Evolutionary conservation across 2,113 vertebrate genomes (phyloP).

Genomic region (Brienomyrus longianalis): DNA sequence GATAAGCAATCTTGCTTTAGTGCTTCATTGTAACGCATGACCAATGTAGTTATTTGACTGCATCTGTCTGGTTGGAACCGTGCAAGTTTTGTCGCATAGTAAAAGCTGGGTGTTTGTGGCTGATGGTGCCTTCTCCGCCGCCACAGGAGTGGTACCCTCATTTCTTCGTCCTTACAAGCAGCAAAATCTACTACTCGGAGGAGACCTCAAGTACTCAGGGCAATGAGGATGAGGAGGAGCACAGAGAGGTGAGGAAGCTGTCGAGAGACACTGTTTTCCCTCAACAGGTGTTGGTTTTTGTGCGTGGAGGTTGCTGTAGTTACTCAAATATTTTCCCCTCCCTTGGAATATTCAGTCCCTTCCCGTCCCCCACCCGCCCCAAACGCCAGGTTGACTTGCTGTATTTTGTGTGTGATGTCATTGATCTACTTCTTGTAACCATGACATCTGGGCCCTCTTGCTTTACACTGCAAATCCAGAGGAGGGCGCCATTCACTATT

Average conservation of each 20-base stretch:
- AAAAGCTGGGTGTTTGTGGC: neutral
- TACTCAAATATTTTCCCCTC: neutral
- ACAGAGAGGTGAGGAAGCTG: slow-evolving; percentile 72
- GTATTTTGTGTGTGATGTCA: neutral
- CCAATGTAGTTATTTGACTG: neutral
- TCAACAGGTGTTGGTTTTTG: neutral
- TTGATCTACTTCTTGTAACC: neutral
- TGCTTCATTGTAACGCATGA: neutral
- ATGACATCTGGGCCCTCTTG: neutral
- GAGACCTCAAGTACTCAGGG: slow-evolving; percentile 84
- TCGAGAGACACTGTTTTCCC: neutral
- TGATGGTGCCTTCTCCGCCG: neutral
- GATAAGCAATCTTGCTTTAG: neutral
- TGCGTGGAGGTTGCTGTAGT: neutral
- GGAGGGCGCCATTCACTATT: neutral
- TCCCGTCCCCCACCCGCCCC: neutral
- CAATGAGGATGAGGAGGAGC: slow-evolving; percentile 94
- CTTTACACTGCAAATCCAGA: neutral
- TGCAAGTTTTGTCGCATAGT: neutral
- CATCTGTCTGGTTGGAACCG: neutral
- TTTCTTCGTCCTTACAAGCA: slow-evolving; percentile 96
- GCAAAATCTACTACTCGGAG: slow-evolving; percentile 95
- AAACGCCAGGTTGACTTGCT: neutral
- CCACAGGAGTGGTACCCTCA: slow-evolving; percentile 66
- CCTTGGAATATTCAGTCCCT: neutral